A percentile compares a stretch with the other conserved stretches of the same genome.
Conservation (phyloP, 2,797 vertebrate species). For the Sebastes iracundus region DNA sequence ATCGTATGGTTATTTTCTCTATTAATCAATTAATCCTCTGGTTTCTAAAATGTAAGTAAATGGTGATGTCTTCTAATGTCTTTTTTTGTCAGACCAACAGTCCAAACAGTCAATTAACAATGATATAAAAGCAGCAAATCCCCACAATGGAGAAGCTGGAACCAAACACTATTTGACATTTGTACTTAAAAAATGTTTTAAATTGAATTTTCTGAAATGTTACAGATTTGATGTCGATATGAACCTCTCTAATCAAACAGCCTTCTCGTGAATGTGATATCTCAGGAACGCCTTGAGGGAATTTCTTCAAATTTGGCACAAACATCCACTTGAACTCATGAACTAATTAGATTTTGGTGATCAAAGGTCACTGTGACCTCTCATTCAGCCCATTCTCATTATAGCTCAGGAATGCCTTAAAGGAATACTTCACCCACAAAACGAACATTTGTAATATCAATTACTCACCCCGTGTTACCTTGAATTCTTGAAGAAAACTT, state of each 20-base stretch:
- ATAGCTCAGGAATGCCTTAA: neutral
- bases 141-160: neutral
- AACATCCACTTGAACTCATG: too few relatives aligned
- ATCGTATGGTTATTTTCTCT: neutral
- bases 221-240: neutral
- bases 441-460: neutral
- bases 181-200: neutral
- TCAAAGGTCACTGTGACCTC: neutral
- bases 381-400: neutral
- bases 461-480: too few relatives aligned
- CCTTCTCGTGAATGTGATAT: neutral
- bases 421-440: neutral
- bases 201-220: neutral
- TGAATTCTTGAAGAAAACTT: neutral
- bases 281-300: too few relatives aligned
- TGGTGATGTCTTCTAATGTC: too few relatives aligned
- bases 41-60: neutral
- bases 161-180: neutral
- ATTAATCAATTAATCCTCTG: neutral
- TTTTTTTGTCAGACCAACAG: neutral
- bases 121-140: neutral
- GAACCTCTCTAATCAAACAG: neutral
- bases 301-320: too few relatives aligned
- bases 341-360: too few relatives aligned
- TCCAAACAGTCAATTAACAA: neutral